phyloP scores from a whole-genome alignment of 1,140 invertebrate species.

The Sogatella furcifera region DNA sequence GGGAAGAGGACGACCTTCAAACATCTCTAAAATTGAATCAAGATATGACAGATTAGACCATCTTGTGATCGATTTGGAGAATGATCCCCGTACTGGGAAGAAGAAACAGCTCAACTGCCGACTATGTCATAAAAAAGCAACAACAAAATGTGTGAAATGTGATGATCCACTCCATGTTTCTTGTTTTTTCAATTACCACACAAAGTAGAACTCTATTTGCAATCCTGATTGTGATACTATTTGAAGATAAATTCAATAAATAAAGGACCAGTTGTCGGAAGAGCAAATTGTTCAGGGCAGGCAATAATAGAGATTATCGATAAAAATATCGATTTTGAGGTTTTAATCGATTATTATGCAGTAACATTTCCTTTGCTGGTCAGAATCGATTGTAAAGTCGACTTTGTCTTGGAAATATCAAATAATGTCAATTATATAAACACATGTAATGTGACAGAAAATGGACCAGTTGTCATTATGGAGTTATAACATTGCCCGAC shows the following conservation, averaged over 20 bases:
- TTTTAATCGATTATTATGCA: too few relatives aligned
- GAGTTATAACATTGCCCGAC: too few relatives aligned
- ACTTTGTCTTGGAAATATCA: too few relatives aligned
- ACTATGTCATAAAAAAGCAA: background rate
- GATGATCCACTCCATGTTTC: background rate
- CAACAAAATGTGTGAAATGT: background rate
- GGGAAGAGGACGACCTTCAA: background rate
- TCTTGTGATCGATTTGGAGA: background rate
- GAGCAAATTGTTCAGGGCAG: too few relatives aligned
- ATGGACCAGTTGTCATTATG: too few relatives aligned
- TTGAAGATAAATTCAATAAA: background rate
- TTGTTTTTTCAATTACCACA: background rate
- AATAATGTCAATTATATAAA: too few relatives aligned
- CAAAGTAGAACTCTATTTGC: background rate
- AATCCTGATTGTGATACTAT: background rate
- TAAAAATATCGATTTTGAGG: too few relatives aligned
- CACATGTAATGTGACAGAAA: too few relatives aligned
- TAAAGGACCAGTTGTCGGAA: too few relatives aligned
- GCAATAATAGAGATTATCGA: too few relatives aligned
- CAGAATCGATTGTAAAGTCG: too few relatives aligned
- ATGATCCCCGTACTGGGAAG: background rate
- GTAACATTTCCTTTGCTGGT: too few relatives aligned
- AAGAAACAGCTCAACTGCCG: background rate
- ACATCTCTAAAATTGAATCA: background rate
- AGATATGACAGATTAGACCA: slow-evolving; percentile 11